Evolutionary conservation across 1,140 invertebrate species (phyloP).

Genomic region (Drosophila trapezifrons): DNA sequence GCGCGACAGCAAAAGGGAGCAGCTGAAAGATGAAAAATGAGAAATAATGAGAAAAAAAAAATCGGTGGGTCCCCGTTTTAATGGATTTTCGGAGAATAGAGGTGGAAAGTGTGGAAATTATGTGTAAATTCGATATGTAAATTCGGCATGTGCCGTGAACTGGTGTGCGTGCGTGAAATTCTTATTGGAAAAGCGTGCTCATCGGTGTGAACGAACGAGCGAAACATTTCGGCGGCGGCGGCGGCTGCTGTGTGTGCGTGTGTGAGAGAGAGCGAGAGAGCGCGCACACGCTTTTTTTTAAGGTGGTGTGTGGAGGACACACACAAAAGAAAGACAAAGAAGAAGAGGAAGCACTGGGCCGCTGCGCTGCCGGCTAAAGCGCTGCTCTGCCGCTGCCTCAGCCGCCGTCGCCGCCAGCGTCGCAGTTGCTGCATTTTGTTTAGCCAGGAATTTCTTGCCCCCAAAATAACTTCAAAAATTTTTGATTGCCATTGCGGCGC

Average conservation of each 20-base stretch:
- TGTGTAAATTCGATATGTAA: conserved; percentile 70
- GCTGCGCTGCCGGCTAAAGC: conserved; percentile 66
- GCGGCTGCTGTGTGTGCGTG: conserved; percentile 30
- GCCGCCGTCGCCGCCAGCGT: conserved; percentile 44
- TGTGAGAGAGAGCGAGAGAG: conserved; percentile 44
- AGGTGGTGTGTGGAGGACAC: conserved; percentile 57
- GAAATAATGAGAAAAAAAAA: conserved; percentile 15
- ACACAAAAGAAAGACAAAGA: conserved; percentile 71
- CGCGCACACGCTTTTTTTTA: conserved; percentile 52
- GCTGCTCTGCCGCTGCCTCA: conserved; percentile 29
- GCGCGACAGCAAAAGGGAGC: conserved; percentile 60
- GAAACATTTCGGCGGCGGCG: conserved; percentile 65
- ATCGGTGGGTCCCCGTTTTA: conserved; percentile 13
- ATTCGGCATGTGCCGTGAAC: conserved; percentile 70
- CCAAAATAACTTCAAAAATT: conserved; percentile 62
- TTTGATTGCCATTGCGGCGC: conserved; percentile 44
- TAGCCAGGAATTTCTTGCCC: conserved; percentile 44
- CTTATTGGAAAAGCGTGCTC: conserved; percentile 81
- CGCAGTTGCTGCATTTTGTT: conserved; percentile 42
- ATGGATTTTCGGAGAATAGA: conserved; percentile 18
- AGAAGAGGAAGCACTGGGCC: conserved; percentile 55
- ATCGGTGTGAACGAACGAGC: conserved; percentile 60
- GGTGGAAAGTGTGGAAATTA: conserved; percentile 42
- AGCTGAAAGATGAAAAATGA: conserved; percentile 68
- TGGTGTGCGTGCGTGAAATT: conserved; percentile 60